Base-by-base conservation (phyloP, 2,797 vertebrate species). In the Lacerta viridis region DNA sequence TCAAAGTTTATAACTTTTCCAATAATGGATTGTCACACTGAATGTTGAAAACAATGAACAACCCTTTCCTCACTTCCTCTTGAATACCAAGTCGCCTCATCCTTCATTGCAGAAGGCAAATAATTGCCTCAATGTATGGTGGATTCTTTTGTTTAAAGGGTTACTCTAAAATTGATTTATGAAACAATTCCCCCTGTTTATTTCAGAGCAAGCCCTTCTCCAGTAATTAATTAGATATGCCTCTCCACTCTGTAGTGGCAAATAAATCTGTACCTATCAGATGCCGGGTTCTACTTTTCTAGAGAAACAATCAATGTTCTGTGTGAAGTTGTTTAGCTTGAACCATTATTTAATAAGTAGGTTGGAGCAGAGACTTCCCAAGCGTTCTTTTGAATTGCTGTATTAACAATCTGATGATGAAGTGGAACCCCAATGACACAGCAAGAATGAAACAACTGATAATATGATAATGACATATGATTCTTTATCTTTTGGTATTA, bases 81-180 rank as follows among this genome's bases (percentile, higher is more conserved):
- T 92, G 88, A 92, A 90, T 89, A 92, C 75, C 86, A 87, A 92
- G 91, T 94, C 90, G 91, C 92, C 90, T 93, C 93, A 91, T 84
- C 77, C 46, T 89, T 87, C 88, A 90, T 72, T 89, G 86, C 92
- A 93, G 90, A 95, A 94, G 90, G 90, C 92, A 93, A 90, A 91
- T 95, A 95, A 93, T 94, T 92, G 93, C 88, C 90, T 95, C 92
- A 90, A 92, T 83, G 83, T 25, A 66, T 89, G 82, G 88, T 89
- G 82, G 86, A 2, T 93, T 94, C 84, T 82, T 95, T 93, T 93
- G 90, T 95, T 96, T 93, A 93, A 94, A 92, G 93, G 93, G 95
- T 94, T 95, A 95, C 87, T 0, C 0, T 91, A 92, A 91, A 95
- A 94, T 86, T 96, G 95, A 95, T 96, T 96, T 95, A 95, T 95